Base-by-base conservation (phyloP, 2,888 invertebrate genomes). In the Melanchra persicariae region DNA sequence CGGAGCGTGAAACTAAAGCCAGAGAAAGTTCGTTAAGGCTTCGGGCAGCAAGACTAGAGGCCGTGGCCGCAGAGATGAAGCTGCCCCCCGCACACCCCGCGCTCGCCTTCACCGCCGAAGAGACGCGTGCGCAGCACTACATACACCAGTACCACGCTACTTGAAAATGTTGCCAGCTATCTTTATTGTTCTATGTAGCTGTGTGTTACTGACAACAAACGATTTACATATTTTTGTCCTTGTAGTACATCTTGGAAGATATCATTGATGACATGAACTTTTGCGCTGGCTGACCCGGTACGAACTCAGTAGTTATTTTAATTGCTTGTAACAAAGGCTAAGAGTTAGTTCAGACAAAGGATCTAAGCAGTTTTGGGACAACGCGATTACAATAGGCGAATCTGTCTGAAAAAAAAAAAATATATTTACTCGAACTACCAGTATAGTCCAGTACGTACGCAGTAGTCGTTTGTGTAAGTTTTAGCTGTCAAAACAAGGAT, bases 11-110 rank as follows among this genome's bases (percentile, higher is more conserved):
- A 40, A 68, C 87, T 6, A 86, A 85, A 24, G 87, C 87, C 0
- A 61, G 90, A 49, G 94, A 95, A 71, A 81, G 82, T 12, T 87
- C 93, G 0, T 70, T 95, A 8, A 86, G 91, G 1, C 75, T 95
- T 2, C 90, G 95, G 0, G 85, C 93, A 0, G 95, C 95, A 30
- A 85, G 96, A 4, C 85, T 96, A 0, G 90, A 91, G 24, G 89
- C 90, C 0, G 70, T 88, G 0, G 91, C 92, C 0, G 95, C 93
- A 0, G 94, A 92, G 40, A 66, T 79, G 71, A 88, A 87, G n/a
- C 81, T 95, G 9, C 90, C 93, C 0, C 70, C 88, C 1, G 47
- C 79, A 0, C 94, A 95, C 75, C 91, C 92, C n/a, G 92, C 91
- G 0, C 84, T 93, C 1, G 51, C 58, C 1, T 94, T 88, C 79